A percentile compares a stretch with the other conserved stretches of the same genome.
Conservation (phyloP, 1,140 invertebrate genomes). For the Piezodorus guildinii region DNA sequence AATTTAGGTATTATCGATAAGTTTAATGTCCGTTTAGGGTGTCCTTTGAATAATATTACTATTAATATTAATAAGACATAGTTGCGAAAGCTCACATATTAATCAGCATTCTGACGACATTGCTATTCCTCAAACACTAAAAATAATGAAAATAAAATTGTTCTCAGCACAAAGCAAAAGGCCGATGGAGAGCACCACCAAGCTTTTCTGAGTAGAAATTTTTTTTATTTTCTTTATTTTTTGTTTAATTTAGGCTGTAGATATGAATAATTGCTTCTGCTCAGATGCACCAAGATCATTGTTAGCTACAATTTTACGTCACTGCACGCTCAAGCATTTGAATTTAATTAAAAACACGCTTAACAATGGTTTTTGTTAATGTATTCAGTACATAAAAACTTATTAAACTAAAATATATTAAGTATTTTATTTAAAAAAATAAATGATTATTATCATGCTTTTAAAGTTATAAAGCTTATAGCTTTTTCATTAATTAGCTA, state of each 20-base stretch:
- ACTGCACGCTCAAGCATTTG: constrained; percentile 12
- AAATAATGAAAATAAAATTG: too few species aligned
- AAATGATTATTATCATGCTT: not conserved
- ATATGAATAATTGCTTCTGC: constrained; percentile 2
- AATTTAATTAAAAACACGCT: not conserved
- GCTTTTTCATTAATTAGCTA: not conserved
- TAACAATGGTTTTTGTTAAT: not conserved
- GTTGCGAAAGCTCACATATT: too few species aligned
- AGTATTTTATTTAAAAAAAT: too few species aligned
- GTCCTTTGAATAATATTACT: too few species aligned
- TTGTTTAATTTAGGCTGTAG: not conserved
- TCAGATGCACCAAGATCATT: constrained; percentile 3
- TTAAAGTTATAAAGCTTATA: not conserved
- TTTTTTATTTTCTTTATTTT: not conserved
- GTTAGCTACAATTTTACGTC: not conserved
- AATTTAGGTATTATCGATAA: too few species aligned
- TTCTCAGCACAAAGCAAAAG: not conserved
- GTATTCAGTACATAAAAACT: too few species aligned
- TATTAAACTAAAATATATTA: too few species aligned
- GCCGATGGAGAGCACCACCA: constrained; percentile 12
- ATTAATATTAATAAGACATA: too few species aligned
- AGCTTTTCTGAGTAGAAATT: constrained; percentile 6
- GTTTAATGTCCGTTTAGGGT: too few species aligned
- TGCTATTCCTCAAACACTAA: too few species aligned
- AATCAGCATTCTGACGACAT: too few species aligned